Percentiles rank a stretch among this genome's conserved stretches.
Evolutionary conservation across 2,797 vertebrate genomes (phyloP).

Genomic region (Typhlichthys subterraneus): DNA sequence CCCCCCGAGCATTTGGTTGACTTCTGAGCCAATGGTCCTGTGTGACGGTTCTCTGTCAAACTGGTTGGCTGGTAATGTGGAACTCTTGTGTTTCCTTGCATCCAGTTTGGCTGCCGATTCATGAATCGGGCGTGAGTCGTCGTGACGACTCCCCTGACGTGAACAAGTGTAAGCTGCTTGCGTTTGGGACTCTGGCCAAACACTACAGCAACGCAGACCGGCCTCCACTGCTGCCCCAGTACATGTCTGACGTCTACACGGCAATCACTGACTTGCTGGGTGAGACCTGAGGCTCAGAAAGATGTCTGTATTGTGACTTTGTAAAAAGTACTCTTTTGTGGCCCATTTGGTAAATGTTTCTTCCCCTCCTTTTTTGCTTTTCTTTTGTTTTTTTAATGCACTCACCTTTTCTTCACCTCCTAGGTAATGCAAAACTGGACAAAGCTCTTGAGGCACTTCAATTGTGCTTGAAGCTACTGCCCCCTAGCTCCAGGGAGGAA

Average conservation of each 20-base stretch:
- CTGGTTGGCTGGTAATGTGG: too few species aligned
- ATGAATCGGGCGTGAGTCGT: not conserved
- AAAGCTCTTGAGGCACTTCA: conserved; percentile 89
- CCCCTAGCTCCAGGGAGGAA: conserved; percentile 82
- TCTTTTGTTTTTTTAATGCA: not conserved
- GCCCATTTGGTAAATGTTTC: not conserved
- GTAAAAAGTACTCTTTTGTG: not conserved
- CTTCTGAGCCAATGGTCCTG: too few species aligned
- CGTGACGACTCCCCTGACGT: conserved; percentile 22
- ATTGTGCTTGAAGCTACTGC: conserved; percentile 89
- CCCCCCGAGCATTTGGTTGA: too few species aligned
- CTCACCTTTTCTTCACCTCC: not conserved
- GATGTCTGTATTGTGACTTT: not conserved
- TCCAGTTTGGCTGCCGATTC: conserved; percentile 4
- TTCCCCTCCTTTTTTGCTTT: not conserved
- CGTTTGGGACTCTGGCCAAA: conserved; percentile 84
- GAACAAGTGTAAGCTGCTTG: conserved; percentile 78
- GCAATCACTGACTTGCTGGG: conserved; percentile 88
- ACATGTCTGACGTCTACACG: conserved; percentile 82
- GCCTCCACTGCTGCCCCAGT: conserved; percentile 80
- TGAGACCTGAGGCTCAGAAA: conserved; percentile 55
- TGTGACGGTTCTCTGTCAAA: too few species aligned
- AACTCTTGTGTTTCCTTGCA: conserved; percentile 5
- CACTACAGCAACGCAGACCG: conserved; percentile 82
- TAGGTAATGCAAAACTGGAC: conserved; percentile 81